Evolutionary conservation across 2,888 invertebrate species (phyloP).

Genomic region (Athalia circularis): DNA sequence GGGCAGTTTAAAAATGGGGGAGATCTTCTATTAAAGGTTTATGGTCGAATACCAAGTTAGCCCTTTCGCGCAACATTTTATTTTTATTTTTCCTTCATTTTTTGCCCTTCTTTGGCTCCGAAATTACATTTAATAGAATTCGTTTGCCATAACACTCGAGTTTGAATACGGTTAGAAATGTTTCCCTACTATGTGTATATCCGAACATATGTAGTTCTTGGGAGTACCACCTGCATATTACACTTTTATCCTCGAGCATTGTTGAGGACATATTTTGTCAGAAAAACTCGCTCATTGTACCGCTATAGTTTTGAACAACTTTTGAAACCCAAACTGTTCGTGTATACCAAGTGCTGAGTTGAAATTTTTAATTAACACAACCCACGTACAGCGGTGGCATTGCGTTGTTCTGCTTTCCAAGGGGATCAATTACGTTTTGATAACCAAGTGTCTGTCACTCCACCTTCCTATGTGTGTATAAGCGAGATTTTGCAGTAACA

Average conservation of each 20-base stretch:
- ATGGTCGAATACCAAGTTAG: not conserved
- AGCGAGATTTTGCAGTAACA: constrained; percentile 11
- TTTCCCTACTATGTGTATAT: too few relatives aligned
- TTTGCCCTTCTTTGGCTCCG: not conserved
- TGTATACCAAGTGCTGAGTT: not conserved
- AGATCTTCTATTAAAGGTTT: not conserved
- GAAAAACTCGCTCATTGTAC: not conserved
- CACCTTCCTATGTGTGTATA: constrained; percentile 8
- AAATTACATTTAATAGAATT: too few relatives aligned
- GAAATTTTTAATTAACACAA: constrained; percentile 5
- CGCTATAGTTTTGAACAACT: not conserved
- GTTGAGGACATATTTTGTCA: not conserved
- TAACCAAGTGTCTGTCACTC: constrained; percentile 28
- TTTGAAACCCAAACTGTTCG: not conserved
- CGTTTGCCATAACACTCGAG: too few relatives aligned
- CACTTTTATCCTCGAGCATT: not conserved
- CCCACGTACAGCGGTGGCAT: not conserved
- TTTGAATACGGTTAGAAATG: too few relatives aligned
- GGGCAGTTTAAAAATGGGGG: not conserved
- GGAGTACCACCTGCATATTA: not conserved
- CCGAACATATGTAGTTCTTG: too few relatives aligned
- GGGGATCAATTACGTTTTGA: constrained; percentile 20
- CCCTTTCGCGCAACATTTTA: not conserved
- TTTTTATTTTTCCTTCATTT: not conserved
- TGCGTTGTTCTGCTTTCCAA: constrained; percentile 2